These are phyloP conservation scores for Psilopogon haemacephalus DNA, from an alignment of 2,113 vertebrate genomes.

Conservation along the genomic window DNA sequence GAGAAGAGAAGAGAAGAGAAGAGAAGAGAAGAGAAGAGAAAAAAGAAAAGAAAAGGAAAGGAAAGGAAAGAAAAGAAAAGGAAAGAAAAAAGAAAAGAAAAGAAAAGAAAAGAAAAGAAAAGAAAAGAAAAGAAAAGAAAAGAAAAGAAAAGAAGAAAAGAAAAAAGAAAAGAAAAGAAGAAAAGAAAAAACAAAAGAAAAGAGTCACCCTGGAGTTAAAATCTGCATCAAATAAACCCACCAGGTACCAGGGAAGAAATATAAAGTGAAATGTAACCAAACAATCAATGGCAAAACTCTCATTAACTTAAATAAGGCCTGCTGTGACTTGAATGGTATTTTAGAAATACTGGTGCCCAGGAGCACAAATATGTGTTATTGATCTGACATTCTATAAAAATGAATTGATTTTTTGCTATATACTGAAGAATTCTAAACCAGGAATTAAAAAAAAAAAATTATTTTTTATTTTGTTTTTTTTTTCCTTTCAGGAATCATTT, in stretches of 20 bases:
- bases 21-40: too few relatives aligned
- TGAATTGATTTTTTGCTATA: conserved; percentile 14
- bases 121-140: too few relatives aligned
- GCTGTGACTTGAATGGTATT: conserved; percentile 2
- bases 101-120: too few relatives aligned
- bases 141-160: too few relatives aligned
- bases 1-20: too few relatives aligned
- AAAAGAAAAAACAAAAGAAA: too few relatives aligned
- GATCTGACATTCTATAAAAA: conserved; percentile 6
- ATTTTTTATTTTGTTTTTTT: background rate
- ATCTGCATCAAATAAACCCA: background rate
- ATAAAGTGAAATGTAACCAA: conserved; percentile 12
- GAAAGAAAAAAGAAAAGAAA: too few relatives aligned
- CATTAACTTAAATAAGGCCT: conserved; percentile 1
- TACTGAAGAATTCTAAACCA: background rate
- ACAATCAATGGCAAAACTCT: conserved; percentile 25
- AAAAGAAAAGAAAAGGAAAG: too few relatives aligned
- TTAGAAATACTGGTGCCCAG: conserved; percentile 5
- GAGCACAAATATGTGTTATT: background rate
- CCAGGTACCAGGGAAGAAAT: background rate
- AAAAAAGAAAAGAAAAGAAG: too few relatives aligned
- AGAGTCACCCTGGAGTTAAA: background rate
- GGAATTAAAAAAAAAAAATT: background rate
- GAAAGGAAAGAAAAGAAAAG: too few relatives aligned
- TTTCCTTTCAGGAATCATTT: conserved; percentile 1